phyloP scores from a whole-genome alignment of 2,797 vertebrate genomes.

The Malurus splendens region DNA sequence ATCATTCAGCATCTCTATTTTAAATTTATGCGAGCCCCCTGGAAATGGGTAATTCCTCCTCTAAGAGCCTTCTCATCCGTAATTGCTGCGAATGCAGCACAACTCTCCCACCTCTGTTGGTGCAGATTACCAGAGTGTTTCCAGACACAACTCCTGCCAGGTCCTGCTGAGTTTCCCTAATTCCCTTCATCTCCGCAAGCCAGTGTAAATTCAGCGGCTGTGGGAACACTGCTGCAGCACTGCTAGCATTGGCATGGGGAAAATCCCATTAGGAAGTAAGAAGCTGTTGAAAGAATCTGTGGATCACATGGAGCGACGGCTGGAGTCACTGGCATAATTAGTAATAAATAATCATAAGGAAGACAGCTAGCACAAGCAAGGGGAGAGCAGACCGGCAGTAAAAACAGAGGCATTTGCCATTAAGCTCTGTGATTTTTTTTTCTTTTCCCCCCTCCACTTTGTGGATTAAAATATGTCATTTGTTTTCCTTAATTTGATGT shows the following conservation, averaged over 20 bases:
- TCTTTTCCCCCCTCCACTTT: neutral
- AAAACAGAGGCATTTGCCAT: neutral
- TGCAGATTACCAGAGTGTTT: neutral
- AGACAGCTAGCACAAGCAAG: neutral
- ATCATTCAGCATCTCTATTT: neutral
- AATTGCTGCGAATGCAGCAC: neutral
- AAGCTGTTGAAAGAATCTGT: conserved; percentile 35
- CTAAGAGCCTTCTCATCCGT: neutral
- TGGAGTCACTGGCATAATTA: conserved; percentile 9
- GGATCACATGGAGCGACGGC: neutral
- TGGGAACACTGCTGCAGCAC: neutral
- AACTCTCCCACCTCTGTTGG: neutral
- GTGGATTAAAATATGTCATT: conserved; percentile 28
- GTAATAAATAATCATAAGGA: conserved; percentile 48
- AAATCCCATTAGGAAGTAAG: conserved; percentile 21
- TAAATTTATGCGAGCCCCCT: neutral
- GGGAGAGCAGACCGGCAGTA: neutral
- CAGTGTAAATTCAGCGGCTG: conserved; percentile 5
- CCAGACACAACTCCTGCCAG: neutral
- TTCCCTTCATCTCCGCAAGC: neutral
- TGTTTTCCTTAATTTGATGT: conserved; percentile 42
- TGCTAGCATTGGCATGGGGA: neutral
- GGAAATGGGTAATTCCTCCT: neutral
- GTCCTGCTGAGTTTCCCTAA: conserved; percentile 15
- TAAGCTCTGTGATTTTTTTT: neutral